Conservation (phyloP, 2,113 vertebrate species). For the Zeus faber region DNA sequence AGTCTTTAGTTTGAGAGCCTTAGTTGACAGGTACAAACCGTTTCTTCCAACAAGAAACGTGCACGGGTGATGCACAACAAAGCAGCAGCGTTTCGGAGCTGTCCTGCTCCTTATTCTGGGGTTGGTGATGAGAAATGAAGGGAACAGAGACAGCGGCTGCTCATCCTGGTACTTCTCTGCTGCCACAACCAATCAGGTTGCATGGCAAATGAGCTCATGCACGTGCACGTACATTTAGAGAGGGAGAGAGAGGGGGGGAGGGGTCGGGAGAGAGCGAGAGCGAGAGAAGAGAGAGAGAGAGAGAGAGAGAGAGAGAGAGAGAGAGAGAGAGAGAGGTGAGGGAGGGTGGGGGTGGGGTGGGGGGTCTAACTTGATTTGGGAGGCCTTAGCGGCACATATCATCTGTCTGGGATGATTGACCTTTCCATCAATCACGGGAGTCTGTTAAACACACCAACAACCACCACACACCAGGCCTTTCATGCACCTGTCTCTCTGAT, state of each 20-base stretch:
- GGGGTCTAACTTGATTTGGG: constrained; percentile 37
- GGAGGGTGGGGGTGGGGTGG: not conserved
- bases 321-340: no score
- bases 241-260: not conserved
- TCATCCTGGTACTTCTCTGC: not conserved
- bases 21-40: no score
- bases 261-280: not conserved
- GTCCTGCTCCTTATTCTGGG: no score
- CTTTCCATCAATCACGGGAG: constrained; percentile 62
- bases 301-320: not conserved
- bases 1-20: no score
- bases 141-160: not conserved
- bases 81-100: no score
- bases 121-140: no score
- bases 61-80: no score
- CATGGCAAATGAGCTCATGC: constrained; percentile 12
- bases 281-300: not conserved
- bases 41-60: no score
- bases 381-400: constrained; percentile 63
- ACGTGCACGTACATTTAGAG: not conserved
- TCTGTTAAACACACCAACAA: constrained; percentile 45
- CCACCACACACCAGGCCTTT: not conserved
- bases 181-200: not conserved
- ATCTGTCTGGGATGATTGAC: constrained; percentile 67
- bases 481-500: not conserved